Conservation (phyloP, 2,888 invertebrate species). For the Microctonus brassicae region DNA sequence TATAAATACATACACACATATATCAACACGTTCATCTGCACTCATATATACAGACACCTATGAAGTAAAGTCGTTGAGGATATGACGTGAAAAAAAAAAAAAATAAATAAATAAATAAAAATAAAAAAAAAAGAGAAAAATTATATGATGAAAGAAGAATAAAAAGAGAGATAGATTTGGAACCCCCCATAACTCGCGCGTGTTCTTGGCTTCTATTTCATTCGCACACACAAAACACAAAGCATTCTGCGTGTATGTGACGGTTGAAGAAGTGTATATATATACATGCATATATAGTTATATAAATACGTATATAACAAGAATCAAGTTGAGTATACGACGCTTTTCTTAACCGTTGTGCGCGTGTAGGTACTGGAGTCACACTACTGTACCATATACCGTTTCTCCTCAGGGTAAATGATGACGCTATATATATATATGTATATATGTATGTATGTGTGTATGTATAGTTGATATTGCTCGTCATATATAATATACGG, state of each 20-base stretch:
- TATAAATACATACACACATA: not conserved
- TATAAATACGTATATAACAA: too few relatives aligned
- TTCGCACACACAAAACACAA: not conserved
- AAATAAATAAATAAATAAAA: not conserved
- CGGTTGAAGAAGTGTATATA: not conserved
- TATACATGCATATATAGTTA: too few relatives aligned
- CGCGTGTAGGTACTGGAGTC: constrained; percentile 15
- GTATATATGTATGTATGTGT: too few relatives aligned
- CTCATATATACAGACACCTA: too few relatives aligned
- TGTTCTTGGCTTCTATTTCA: constrained; percentile 2
- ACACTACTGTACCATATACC: constrained; percentile 19
- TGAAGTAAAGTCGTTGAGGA: too few relatives aligned
- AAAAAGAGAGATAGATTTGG: not conserved
- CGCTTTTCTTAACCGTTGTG: constrained; percentile 13
- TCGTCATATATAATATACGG: not conserved
- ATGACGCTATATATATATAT: too few relatives aligned
- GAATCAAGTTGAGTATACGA: constrained; percentile 22
- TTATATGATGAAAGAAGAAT: too few relatives aligned
- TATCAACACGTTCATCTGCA: not conserved
- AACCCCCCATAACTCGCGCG: constrained; percentile 2
- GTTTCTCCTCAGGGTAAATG: constrained; percentile 25
- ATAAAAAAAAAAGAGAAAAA: not conserved
- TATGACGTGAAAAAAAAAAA: not conserved
- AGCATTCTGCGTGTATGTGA: not conserved
- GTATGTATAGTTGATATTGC: too few relatives aligned